These are phyloP conservation scores for Schizaphis graminum DNA, from an alignment of 2,888 invertebrate species.

Conservation along the genomic window DNA sequence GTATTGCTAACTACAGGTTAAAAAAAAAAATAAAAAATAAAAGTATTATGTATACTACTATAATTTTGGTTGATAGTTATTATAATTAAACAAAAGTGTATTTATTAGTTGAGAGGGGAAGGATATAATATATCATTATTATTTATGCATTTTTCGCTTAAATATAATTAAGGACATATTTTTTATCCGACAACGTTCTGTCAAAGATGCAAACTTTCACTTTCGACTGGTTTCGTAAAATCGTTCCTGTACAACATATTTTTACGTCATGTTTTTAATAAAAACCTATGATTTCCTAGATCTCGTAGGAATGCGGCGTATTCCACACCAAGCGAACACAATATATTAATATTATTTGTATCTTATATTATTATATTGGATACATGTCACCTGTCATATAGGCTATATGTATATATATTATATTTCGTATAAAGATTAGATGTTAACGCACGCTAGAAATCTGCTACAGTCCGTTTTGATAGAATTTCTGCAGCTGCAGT, in stretches of 20 bases:
- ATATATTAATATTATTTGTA: background rate
- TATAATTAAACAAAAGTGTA: background rate
- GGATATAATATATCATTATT: background rate
- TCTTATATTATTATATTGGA: background rate
- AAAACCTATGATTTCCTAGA: conserved; percentile 13
- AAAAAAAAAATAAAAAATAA: background rate
- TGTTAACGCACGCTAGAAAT: background rate
- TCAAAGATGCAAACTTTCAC: conserved; percentile 60
- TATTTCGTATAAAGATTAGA: background rate
- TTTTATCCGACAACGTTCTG: conserved; percentile 37
- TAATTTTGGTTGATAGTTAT: background rate
- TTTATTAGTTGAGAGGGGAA: background rate
- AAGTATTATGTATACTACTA: background rate
- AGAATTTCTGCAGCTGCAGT: background rate
- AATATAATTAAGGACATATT: conserved; percentile 27
- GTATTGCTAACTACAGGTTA: background rate
- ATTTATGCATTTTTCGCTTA: background rate
- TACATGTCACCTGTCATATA: background rate
- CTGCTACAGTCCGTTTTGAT: background rate
- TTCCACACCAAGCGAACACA: background rate
- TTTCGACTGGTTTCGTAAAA: conserved; percentile 53
- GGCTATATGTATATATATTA: background rate
- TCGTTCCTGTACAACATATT: conserved; percentile 22
- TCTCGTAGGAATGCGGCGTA: background rate
- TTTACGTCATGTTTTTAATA: conserved; percentile 31